These are phyloP conservation scores for Thymelicus sylvestris DNA, from an alignment of 2,888 invertebrate genomes.

Conservation along the genomic window DNA sequence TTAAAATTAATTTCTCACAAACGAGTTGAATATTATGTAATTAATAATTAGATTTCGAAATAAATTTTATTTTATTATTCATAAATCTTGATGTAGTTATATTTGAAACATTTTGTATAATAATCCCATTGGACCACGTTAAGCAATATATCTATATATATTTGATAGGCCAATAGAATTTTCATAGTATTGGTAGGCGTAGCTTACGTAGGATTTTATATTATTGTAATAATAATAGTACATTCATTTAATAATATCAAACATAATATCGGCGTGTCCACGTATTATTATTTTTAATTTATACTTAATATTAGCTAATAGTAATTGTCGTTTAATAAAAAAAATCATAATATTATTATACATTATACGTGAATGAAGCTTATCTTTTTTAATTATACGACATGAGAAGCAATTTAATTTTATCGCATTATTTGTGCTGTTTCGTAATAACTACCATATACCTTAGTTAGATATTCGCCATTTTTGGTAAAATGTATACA, in stretches of 20 bases:
- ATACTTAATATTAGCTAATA: conserved; percentile 15
- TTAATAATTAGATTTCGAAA: background rate
- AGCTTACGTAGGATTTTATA: conserved; percentile 79
- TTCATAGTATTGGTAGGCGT: conserved; percentile 72
- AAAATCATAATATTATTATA: conserved; percentile 6
- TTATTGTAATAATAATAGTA: conserved; percentile 50
- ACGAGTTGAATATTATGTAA: conserved; percentile 4
- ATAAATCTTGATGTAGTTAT: background rate
- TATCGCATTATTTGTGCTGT: conserved; percentile 1
- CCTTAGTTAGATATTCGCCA: background rate
- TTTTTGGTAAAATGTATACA: conserved; percentile 23
- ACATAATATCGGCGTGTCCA: conserved; percentile 55
- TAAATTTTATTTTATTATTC: no score
- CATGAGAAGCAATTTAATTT: background rate
- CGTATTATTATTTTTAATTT: conserved; percentile 45
- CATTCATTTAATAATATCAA: conserved; percentile 29
- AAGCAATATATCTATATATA: conserved; percentile 80
- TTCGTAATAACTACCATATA: background rate
- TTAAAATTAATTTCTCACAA: no score
- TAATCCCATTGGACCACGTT: conserved; percentile 80
- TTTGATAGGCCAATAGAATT: conserved; percentile 71
- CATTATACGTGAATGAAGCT: background rate
- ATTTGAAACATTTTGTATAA: conserved; percentile 46
- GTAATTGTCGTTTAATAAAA: conserved; percentile 19
- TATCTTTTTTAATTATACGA: background rate